Evolutionary conservation across 2,888 invertebrate genomes (phyloP), one percentile per base, ranked within the genome.

Genomic region (Dasysyrphus albostriatus): DNA sequence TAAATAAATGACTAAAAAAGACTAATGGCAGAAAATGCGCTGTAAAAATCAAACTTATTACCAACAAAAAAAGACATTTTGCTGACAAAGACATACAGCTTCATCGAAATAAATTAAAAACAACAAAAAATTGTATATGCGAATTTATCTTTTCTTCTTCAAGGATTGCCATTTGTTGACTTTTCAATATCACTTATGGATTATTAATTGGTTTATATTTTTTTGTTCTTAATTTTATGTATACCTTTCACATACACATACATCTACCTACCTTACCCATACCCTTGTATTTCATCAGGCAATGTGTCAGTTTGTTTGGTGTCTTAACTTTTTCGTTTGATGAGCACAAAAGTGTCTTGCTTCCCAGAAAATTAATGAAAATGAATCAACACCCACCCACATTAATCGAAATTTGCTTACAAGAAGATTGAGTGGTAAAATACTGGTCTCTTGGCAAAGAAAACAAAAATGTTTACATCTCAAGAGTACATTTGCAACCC

Each of bases 391-490:
- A 69, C 16, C 47, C 77, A 19, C 77, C 77, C 67, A 39, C 72
- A 42, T 65, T 44, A 34, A 67, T 49, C 49, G 44, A 69, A 69
- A 69, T 69, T 69, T 75, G 65, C 67, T 51, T 54, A 42, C 59
- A 75, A 39, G 42, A 76, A 76, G 69, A 82, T 85, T 85, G 73
- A 82, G 63, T 78, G 74, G 63, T 82, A 65, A 70, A 37, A 44
- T 37, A 63, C 70, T 81, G 67, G 69, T 54, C 69, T 56, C 39
- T 83, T 77, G 77, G 74, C 83, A 83, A 54, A 47, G 42, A 73
- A 65, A 73, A 47, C 56, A 81, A 85, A 85, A 85, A 69, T 74
- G 77, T 72, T 80, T 76, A 70, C 76, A 75, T 73, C 78, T 74
- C 56, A 34, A 44, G 47, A 44, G 59, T 54, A 75, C 63, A 79